Conservation (phyloP, 2,797 vertebrate genomes). For the Enteromius afrohamiltoni region DNA sequence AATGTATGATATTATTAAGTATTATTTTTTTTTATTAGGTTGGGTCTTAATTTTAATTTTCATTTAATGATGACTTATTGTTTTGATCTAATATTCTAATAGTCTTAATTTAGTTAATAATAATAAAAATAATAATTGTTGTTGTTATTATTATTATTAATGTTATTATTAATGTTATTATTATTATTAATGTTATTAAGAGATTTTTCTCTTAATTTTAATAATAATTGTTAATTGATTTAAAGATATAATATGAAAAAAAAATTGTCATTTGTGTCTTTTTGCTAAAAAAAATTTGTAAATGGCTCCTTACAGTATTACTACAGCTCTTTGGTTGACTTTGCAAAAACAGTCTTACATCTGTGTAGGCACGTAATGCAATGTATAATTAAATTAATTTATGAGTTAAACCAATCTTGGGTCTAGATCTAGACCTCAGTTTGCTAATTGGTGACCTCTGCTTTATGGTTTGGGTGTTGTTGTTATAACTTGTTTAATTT, state of each 20-base stretch:
- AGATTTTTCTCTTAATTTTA: neutral
- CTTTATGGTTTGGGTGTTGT: neutral
- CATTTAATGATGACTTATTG: neutral
- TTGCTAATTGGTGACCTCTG: conserved; percentile 6
- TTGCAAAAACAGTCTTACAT: neutral
- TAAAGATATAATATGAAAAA: neutral
- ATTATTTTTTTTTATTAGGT: neutral
- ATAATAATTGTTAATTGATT: neutral
- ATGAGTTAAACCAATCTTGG: neutral
- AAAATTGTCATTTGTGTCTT: no score
- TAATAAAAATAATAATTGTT: neutral
- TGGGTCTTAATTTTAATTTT: neutral
- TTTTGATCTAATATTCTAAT: neutral
- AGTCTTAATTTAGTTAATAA: neutral
- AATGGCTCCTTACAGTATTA: neutral
- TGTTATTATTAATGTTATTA: neutral
- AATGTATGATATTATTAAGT: neutral
- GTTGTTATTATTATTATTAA: neutral
- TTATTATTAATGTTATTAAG: no score
- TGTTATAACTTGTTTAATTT: conserved; percentile 25
- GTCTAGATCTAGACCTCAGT: neutral
- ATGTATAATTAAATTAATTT: conserved; percentile 2
- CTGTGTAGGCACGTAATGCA: neutral
- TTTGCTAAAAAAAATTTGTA: neutral
- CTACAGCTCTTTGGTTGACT: neutral